Evolutionary conservation across 2,888 invertebrate species (phyloP).

Genomic region (Blera fallax): DNA sequence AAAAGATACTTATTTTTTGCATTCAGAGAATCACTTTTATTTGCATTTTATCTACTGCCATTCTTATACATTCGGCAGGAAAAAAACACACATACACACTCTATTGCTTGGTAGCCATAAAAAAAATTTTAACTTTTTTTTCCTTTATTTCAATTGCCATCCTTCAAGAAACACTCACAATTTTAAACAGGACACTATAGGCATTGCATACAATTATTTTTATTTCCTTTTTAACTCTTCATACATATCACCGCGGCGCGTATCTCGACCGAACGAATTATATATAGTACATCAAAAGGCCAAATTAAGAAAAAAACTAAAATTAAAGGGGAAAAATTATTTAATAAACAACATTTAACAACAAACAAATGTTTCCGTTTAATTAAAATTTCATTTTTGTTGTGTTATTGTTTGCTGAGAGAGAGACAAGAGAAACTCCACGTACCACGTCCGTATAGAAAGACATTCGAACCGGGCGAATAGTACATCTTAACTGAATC

Average conservation of each 20-base stretch:
- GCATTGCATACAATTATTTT: neutral
- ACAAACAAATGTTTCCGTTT: neutral
- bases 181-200: neutral
- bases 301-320: neutral
- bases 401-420: constrained; percentile 26
- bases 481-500: constrained; percentile 80
- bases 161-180: neutral
- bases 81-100: neutral
- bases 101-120: neutral
- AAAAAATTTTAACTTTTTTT: neutral
- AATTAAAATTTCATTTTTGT: constrained; percentile 3
- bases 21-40: constrained; percentile 1
- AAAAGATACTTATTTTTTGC: neutral
- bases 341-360: constrained; percentile 34
- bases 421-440: constrained; percentile 16
- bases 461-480: constrained; percentile 80
- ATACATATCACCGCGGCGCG: constrained; percentile 15
- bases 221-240: constrained; percentile 4
- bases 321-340: neutral
- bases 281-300: constrained; percentile 16
- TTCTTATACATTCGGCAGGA: neutral
- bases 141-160: neutral
- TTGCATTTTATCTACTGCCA: neutral
- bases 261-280: constrained; percentile 4
- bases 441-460: constrained; percentile 74